Evolutionary conservation across 2,888 invertebrate genomes (phyloP), one percentile per base, ranked within the genome.

Genomic region (Chesias legatella): DNA sequence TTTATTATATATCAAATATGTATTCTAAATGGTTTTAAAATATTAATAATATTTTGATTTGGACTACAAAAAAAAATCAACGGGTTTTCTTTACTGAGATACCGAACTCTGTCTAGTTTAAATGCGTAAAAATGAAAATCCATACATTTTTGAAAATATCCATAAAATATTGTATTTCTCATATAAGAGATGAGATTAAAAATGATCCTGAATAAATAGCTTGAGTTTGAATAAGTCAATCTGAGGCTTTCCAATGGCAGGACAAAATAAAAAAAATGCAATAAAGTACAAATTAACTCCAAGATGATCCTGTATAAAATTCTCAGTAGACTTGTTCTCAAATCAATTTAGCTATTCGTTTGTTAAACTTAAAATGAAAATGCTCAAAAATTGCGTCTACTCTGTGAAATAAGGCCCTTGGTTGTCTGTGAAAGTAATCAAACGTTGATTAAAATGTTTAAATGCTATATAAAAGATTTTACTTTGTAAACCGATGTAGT

Each of bases 261-360:
- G 25, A 9, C 10, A 20, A 27, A 39, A 39, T n/a, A n/a, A 25
- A 7, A 26, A 23, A 17, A 26, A 33, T 32, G 28, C 34, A 39
- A 44, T 32, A 44, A 44, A 35, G 25, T 28, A 39, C 27, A 39
- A 39, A 39, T 44, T 39, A 44, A 34, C 35, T 25, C 30, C 37
- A 38, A 26, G 17, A 23, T 28, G 29, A 39, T 35, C 32, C 27
- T 35, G 39, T 39, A 44, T 17, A 35, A 44, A 39, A 44, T 33
- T 44, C 39, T 34, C 44, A 39, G 44, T 39, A 34, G 35, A 39
- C 38, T 39, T 35, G 39, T 44, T 39, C 22, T 32, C 31, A 44
- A 39, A 39, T 35, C 32, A 44, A 44, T 39, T 44, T 39, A 35
- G 35, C 28, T 34, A 44, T 39, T 44, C 20, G 34, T 39, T 44